phyloP scores from a whole-genome alignment of 2,797 vertebrate species.

The Acrocephalus scirpaceus region DNA sequence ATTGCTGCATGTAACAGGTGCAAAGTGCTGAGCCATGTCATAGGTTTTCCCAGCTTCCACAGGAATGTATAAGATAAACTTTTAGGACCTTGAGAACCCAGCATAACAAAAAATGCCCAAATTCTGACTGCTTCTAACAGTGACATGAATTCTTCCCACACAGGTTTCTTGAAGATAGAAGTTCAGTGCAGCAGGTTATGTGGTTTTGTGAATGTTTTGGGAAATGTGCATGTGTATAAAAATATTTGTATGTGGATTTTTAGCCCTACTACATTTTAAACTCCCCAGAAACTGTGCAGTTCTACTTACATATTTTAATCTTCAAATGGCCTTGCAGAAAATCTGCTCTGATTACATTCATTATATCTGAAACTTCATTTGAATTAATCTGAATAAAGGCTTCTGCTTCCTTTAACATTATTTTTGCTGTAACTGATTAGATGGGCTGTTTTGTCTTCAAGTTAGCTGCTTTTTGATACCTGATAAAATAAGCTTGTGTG shows the following conservation, averaged over 20 bases:
- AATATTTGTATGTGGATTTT: neutral
- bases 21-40: neutral
- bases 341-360: neutral
- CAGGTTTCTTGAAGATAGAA: neutral
- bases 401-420: neutral
- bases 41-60: neutral
- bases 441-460: neutral
- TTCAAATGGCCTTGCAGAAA: neutral
- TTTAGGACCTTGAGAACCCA: neutral
- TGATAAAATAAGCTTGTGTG: neutral
- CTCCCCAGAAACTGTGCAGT: neutral
- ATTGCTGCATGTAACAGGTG: neutral
- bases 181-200: neutral
- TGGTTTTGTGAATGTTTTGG: neutral
- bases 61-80: neutral
- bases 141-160: neutral
- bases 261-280: neutral
- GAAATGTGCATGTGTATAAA: neutral
- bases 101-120: neutral
- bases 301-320: neutral
- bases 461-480: neutral
- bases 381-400: neutral
- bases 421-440: neutral
- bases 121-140: neutral
- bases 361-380: neutral